Base-by-base conservation (phyloP, 2,113 vertebrate species). In the Clarias macrocephalus region DNA sequence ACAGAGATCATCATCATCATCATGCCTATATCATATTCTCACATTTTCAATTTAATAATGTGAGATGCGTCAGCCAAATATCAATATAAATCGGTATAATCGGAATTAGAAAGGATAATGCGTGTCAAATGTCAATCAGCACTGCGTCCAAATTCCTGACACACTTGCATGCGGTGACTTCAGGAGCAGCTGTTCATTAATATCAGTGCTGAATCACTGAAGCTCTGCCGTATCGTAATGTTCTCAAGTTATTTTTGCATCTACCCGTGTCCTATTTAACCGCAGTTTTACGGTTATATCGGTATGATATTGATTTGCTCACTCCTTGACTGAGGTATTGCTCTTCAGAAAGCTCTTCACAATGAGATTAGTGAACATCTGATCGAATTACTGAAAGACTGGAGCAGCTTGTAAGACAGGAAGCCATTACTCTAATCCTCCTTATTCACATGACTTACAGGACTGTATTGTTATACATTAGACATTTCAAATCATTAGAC, bases 311-410 rank as follows among this genome's bases (percentile, higher is more conserved):
- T 56, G 62, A 65, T 54, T 84, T 73, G 86, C 85, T 83, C 63
- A 88, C 73, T 87, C 54, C 80, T 90, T 63, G 73, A 80, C 28
- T 66, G 73, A 86, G 70, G 42, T 80, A 80, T 88, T 88, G 77
- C 87, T 28, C 48, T 48, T 48, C 70, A 85, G 88, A 92, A 91
- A 68, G 62, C 91, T 90, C 90, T 85, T 87, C 76, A 89, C 68
- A 95, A 94, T 94, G 85, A 93, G 92, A 94, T 95, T 93, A 94
- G 92, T 93, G 91, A 88, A 88, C 37, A 86, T 85, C 89, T 93
- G 93, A 94, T 87, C 90, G 75, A 80, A 89, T 94, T 94, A 92
- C 77, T 89, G 88, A 83, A 75, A 91, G 88, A 88, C 87, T 87
- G 73, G 83, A 88, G 91, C 88, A 85, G 63, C 25, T 33, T 84